Conservation (phyloP, 2,797 vertebrate genomes). For the Enteromius mattozi region DNA sequence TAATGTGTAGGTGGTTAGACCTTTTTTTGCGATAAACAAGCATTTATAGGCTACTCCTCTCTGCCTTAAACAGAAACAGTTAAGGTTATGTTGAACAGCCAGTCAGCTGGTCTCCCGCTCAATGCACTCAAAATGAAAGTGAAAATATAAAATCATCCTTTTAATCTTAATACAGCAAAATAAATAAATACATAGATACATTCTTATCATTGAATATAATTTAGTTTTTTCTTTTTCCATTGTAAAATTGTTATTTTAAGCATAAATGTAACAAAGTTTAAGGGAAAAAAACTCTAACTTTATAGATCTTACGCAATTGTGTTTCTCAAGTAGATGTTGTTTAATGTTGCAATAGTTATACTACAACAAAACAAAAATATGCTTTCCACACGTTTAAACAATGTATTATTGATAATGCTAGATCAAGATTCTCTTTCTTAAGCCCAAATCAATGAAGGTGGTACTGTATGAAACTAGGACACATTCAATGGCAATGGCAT, state of each 20-base stretch:
- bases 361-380: neutral
- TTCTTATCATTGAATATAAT: neutral
- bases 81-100: neutral
- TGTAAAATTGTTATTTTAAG: too few relatives aligned
- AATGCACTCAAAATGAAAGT: neutral
- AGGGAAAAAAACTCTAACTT: neutral
- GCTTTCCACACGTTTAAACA: neutral
- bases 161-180: neutral
- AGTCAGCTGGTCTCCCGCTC: constrained; percentile 1
- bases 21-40: neutral
- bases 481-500: neutral
- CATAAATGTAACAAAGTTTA: neutral
- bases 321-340: neutral
- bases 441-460: neutral
- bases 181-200: neutral
- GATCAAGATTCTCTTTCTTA: neutral
- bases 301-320: neutral
- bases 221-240: neutral
- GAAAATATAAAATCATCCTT: neutral
- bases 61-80: neutral
- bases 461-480: neutral
- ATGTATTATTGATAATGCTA: neutral
- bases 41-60: constrained; percentile 8
- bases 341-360: neutral
- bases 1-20: neutral